Conservation (phyloP, 37 sponge, comb jelly and placozoan genomes). For the Oopsacas minuta region DNA sequence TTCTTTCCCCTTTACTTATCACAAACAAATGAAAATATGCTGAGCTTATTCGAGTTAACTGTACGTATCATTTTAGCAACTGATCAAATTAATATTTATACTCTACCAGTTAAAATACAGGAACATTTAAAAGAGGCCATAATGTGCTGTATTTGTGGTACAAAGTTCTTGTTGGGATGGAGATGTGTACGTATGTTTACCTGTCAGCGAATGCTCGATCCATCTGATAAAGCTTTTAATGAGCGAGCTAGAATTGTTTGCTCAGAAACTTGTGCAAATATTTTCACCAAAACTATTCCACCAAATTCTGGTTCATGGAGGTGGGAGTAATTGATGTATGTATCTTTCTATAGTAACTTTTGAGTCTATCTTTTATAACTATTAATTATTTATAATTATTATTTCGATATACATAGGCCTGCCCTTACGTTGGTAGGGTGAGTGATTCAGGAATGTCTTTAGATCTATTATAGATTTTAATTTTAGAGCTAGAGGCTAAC, state of each 20-base stretch:
- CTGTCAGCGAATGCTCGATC: background rate
- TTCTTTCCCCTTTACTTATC: slow-evolving; percentile 9
- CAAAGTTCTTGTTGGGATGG: background rate
- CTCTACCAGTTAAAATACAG: background rate
- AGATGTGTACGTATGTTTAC: background rate
- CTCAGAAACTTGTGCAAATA: background rate
- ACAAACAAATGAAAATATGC: background rate
- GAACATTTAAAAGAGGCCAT: background rate
- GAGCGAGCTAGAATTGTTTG: background rate
- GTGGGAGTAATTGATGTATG: too few species aligned
- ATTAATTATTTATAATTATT: too few species aligned
- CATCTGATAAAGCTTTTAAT: background rate
- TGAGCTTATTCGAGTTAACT: background rate
- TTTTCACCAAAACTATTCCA: too few species aligned
- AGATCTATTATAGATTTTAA: too few species aligned
- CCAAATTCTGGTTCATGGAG: too few species aligned
- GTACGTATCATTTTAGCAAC: background rate
- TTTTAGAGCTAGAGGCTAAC: too few species aligned
- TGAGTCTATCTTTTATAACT: too few species aligned
- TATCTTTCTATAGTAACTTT: too few species aligned
- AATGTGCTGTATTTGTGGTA: background rate
- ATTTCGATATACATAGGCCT: too few species aligned
- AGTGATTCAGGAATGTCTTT: too few species aligned
- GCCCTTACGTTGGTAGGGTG: too few species aligned
- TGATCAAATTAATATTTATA: background rate